These are phyloP conservation scores for Xestia rhomboidea DNA, from an alignment of 2,888 invertebrate species.

Conservation along the genomic window DNA sequence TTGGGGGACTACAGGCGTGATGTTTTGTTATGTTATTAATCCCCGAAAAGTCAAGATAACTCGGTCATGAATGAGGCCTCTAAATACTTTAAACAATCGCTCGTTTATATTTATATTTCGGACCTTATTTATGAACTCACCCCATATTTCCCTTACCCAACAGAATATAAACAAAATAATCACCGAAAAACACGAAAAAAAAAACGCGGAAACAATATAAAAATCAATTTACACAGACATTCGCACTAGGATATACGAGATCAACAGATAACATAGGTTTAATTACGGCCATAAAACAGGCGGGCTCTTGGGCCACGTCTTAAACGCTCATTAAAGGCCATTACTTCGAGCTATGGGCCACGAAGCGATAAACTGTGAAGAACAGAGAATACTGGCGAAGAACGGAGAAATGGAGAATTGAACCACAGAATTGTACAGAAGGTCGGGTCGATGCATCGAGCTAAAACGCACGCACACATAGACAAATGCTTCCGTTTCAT, in stretches of 20 bases:
- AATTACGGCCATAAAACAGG: slow-evolving; percentile 89
- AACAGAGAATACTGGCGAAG: slow-evolving; percentile 53
- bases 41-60: background rate
- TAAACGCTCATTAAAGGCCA: slow-evolving; percentile 85
- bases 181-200: background rate
- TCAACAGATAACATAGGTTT: slow-evolving; percentile 83
- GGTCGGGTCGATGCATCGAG: background rate
- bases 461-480: background rate
- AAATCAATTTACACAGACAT: slow-evolving; percentile 78
- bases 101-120: background rate
- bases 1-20: background rate
- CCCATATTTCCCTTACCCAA: background rate
- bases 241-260: slow-evolving; percentile 75
- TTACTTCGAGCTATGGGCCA: slow-evolving; percentile 71
- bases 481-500: background rate
- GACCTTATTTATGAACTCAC: background rate
- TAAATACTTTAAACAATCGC: background rate
- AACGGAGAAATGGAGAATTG: slow-evolving; percentile 65
- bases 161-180: background rate
- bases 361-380: slow-evolving; percentile 80
- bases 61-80: background rate
- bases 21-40: background rate
- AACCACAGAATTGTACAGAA: slow-evolving; percentile 12
- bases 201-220: slow-evolving; percentile 55
- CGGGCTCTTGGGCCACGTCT: slow-evolving; percentile 75